Evolutionary conservation across 1,140 invertebrate species (phyloP), one percentile per base, ranked within the genome.

Genomic region (Popillia japonica): DNA sequence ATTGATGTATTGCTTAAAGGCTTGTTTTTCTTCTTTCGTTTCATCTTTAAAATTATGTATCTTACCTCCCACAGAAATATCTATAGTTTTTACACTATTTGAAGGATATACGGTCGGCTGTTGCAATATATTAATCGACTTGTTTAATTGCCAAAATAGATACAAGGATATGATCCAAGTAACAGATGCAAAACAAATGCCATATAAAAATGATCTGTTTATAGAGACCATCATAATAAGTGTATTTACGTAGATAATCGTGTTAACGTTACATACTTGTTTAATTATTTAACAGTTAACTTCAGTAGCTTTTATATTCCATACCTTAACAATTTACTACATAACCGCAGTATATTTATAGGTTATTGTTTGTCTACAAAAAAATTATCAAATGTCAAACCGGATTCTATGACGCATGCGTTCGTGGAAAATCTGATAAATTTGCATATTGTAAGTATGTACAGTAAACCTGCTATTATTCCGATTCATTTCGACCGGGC

Each of bases 111-210:
- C 17, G 14, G 9, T 14, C 79, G 76, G 22, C 75, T 77, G 78
- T 83, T 87, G n/a, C 84, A 81, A 40, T 80, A 80, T 0, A 85
- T 77, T 79, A 84, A 81, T n/a, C 82, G 82, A 20, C 85, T 81
- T 34, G 82, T 86, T 87, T 14, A 90, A 76, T 81, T 83, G 86
- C 76, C 86, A 88, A 80, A 92, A 92, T 8, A 93, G 84, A 83
- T 91, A 92, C 14, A 93, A 82, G 82, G 90, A 91, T 40, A 92
- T 87, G n/a, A 87, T 83, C 92, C 92, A 93, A 64, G 91, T 92
- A 59, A 91, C 72, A 0, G 91, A 92, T n/a, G 92, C 91, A 82
- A 92, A 87, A 27, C 90, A 80, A 44, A 92, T 90, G 6, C 92
- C 92, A 55, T 90, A 88, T 23, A 92, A 78, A 80, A 93, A 93